Percentiles rank a stretch among this genome's conserved stretches.
Conservation (phyloP, 2,113 vertebrate genomes). For the Trematocara unimaculatum region DNA sequence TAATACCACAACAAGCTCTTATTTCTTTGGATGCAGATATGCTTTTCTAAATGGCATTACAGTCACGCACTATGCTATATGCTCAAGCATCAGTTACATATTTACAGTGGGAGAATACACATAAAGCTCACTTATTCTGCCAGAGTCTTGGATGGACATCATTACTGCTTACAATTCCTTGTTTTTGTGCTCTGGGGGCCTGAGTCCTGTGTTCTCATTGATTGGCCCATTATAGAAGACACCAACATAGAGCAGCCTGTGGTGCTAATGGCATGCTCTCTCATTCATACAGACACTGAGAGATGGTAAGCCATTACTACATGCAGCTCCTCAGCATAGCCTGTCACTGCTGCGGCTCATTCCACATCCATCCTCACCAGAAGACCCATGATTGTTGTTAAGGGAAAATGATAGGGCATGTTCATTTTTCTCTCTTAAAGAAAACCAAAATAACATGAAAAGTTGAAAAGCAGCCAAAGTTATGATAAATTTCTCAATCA, state of each 20-base stretch:
- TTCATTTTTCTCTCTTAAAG: conserved; percentile 8
- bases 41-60: neutral
- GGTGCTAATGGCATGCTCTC: conserved; percentile 50
- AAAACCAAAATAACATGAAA: neutral
- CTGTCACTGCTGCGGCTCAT: conserved; percentile 7
- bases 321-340: conserved; percentile 29
- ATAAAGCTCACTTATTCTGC: neutral
- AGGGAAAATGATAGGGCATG: conserved; percentile 15
- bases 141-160: neutral
- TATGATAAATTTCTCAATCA: conserved; percentile 5
- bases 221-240: conserved; percentile 51
- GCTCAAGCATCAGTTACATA: neutral
- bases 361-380: conserved; percentile 34
- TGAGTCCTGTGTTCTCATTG: conserved; percentile 25
- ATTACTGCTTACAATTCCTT: conserved; percentile 29
- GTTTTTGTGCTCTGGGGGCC: conserved; percentile 18
- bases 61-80: neutral
- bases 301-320: conserved; percentile 44
- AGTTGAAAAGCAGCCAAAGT: neutral
- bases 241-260: conserved; percentile 32
- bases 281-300: conserved; percentile 50
- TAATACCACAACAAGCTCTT: neutral
- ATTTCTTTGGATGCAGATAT: neutral
- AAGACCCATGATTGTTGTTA: conserved; percentile 10
- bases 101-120: neutral